Evolutionary conservation across 2,797 vertebrate genomes (phyloP).

Genomic region (Xenopus petersii): DNA sequence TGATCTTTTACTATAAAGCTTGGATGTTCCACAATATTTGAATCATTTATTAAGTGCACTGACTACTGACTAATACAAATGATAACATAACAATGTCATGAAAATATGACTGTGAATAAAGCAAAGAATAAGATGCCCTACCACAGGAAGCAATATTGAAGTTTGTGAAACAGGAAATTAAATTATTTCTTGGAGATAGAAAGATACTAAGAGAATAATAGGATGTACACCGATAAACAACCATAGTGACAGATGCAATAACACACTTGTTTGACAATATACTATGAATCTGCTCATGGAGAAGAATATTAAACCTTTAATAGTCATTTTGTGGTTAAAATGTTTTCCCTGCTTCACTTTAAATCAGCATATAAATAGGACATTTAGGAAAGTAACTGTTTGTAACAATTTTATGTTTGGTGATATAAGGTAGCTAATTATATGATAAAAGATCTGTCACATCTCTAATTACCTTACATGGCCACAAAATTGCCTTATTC

Average conservation of each 20-base stretch:
- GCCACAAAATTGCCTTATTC: too few relatives aligned
- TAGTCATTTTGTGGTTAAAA: neutral
- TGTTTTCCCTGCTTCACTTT: neutral
- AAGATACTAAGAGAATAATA: slow-evolving; percentile 17
- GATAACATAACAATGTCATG: slow-evolving; percentile 1
- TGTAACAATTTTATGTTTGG: too few relatives aligned
- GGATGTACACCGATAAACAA: slow-evolving; percentile 15
- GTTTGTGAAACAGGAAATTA: slow-evolving; percentile 28
- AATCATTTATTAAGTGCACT: neutral
- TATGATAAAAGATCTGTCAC: too few relatives aligned
- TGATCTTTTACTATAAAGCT: neutral
- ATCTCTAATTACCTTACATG: too few relatives aligned
- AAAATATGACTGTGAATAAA: slow-evolving; percentile 2
- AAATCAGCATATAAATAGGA: too few relatives aligned
- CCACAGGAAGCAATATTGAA: slow-evolving; percentile 30
- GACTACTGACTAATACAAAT: slow-evolving; percentile 4
- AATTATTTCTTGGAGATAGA: slow-evolving; percentile 6
- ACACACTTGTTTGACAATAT: slow-evolving; percentile 2
- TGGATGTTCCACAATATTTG: neutral
- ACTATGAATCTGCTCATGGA: neutral
- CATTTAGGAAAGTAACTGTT: too few relatives aligned
- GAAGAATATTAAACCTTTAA: neutral
- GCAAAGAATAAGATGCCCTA: slow-evolving; percentile 15
- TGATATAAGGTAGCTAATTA: too few relatives aligned
- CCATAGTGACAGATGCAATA: neutral